These are phyloP conservation scores for Anoplolepis gracilipes DNA, from an alignment of 1,140 invertebrate species.

Conservation along the genomic window DNA sequence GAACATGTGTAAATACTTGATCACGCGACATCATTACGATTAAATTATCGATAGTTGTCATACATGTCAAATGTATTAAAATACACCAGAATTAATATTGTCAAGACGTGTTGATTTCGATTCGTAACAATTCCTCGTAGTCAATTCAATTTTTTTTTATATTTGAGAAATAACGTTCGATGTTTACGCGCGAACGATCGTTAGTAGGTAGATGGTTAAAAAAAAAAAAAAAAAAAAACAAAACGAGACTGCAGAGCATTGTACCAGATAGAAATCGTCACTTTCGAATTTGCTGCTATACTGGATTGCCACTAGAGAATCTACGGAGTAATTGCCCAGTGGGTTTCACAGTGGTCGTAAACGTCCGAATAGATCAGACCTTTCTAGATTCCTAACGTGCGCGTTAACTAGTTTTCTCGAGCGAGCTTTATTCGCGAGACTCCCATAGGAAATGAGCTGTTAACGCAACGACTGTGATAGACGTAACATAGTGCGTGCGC, in stretches of 20 bases:
- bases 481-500: neutral
- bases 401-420: constrained; percentile 60
- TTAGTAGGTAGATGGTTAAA: constrained; percentile 21
- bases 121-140: neutral
- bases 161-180: constrained; percentile 3
- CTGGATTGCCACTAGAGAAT: constrained; percentile 51
- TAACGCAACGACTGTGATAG: constrained; percentile 53
- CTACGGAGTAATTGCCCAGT: constrained; percentile 64
- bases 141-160: neutral
- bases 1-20: neutral
- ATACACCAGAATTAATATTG: neutral
- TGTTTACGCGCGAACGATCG: neutral
- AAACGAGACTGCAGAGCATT: constrained; percentile 24
- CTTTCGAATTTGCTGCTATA: constrained; percentile 63
- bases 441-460: constrained; percentile 55
- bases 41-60: neutral
- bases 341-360: constrained; percentile 74
- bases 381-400: constrained; percentile 44
- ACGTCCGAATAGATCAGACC: constrained; percentile 75
- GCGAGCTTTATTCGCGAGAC: constrained; percentile 58
- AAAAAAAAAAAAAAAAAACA: no score
- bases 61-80: neutral
- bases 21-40: neutral
- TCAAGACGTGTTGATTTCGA: neutral
- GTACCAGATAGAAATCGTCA: constrained; percentile 64